Conservation (phyloP, 2,888 invertebrate species). For the Cosmia pyralina region DNA sequence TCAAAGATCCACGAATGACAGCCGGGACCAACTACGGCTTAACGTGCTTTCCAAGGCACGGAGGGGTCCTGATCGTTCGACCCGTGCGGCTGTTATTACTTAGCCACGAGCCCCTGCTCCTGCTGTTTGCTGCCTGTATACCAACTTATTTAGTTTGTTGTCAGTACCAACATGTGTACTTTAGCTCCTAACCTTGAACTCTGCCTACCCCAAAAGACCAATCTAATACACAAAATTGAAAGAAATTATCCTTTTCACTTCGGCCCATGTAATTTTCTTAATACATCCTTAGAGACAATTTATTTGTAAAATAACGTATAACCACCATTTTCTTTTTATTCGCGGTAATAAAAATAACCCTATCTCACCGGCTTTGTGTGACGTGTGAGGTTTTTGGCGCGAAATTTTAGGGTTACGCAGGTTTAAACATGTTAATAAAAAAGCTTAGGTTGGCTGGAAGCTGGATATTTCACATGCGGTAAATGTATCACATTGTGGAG, state of each 20-base stretch:
- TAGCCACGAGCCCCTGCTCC: no score
- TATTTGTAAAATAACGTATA: slow-evolving; percentile 61
- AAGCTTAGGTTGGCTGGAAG: slow-evolving; percentile 33
- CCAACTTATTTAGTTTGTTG: no score
- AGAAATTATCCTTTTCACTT: slow-evolving; percentile 56
- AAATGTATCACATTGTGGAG: background rate
- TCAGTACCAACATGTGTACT: no score
- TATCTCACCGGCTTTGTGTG: slow-evolving; percentile 64
- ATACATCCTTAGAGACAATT: slow-evolving; percentile 60
- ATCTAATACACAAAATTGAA: slow-evolving; percentile 51
- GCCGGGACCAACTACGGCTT: no score
- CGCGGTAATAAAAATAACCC: slow-evolving; percentile 65
- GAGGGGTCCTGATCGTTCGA: no score
- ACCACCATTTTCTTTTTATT: slow-evolving; percentile 61
- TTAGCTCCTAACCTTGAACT: slow-evolving; percentile 15
- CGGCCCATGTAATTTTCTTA: slow-evolving; percentile 57
- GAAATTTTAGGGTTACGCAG: slow-evolving; percentile 54
- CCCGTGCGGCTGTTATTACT: no score
- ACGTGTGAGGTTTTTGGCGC: slow-evolving; percentile 45
- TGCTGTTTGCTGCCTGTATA: no score
- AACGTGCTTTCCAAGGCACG: no score
- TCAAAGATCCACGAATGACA: no score
- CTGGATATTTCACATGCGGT: background rate
- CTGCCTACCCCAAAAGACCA: slow-evolving; percentile 24
- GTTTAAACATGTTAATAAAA: slow-evolving; percentile 44